Evolutionary conservation across 2,113 vertebrate genomes (phyloP).

Genomic region (Cryptomyrus ogoouensis): DNA sequence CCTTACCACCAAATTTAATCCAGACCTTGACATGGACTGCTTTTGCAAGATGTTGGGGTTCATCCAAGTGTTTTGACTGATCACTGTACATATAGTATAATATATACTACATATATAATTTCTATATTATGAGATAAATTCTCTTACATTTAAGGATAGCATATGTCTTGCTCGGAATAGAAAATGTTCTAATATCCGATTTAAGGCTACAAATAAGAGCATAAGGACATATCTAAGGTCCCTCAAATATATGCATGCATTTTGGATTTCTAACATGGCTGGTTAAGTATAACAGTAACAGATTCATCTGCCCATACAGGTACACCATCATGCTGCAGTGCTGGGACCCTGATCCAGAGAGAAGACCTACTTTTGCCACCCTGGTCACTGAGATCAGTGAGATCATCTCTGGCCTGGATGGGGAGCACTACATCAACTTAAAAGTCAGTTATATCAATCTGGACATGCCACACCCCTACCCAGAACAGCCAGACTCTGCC

Average conservation of each 20-base stretch:
- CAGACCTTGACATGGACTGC: neutral
- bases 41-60: neutral
- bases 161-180: neutral
- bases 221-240: neutral
- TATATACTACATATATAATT: neutral
- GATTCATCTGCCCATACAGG: slow-evolving; percentile 50
- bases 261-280: neutral
- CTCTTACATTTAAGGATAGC: no score
- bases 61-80: no score
- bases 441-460: slow-evolving; percentile 76
- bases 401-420: slow-evolving; percentile 62
- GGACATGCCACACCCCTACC: slow-evolving; percentile 59
- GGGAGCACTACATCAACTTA: slow-evolving; percentile 85
- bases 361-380: slow-evolving; percentile 65
- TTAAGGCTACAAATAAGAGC: neutral
- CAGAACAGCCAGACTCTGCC: slow-evolving; percentile 39
- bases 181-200: neutral
- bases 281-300: neutral
- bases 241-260: slow-evolving; percentile 15
- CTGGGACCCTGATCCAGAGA: slow-evolving; percentile 71
- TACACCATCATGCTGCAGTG: slow-evolving; percentile 80
- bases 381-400: slow-evolving; percentile 64
- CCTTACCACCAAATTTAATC: neutral
- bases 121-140: neutral
- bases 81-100: neutral